A percentile compares a stretch with the other conserved stretches of the same genome.
These are phyloP conservation scores for Petrocephalus microphthalmus DNA, from an alignment of 2,113 vertebrate species.

Conservation along the genomic window DNA sequence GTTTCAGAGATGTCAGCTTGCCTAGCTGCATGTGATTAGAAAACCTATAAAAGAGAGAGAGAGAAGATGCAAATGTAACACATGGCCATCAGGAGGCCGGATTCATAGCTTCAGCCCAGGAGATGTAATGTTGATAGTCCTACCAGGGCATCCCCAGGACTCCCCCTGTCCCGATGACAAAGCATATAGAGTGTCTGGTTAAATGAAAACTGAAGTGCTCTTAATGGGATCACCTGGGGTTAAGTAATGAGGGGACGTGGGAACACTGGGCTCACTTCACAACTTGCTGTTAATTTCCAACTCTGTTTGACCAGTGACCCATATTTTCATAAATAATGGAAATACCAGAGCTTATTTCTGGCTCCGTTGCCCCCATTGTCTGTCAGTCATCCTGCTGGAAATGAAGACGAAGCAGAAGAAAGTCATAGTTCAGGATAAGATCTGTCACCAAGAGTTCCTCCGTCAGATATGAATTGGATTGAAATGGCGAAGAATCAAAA, in stretches of 20 bases:
- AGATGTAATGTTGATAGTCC: neutral
- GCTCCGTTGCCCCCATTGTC: neutral
- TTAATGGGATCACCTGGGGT: constrained; percentile 15
- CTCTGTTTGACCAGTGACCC: constrained; percentile 8
- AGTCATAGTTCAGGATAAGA: neutral
- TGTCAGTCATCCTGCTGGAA: neutral
- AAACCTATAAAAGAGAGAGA: neutral
- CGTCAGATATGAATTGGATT: neutral
- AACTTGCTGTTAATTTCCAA: constrained; percentile 19
- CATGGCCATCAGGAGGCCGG: neutral
- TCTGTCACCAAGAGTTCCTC: neutral
- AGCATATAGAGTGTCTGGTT: neutral
- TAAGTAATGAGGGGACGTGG: neutral
- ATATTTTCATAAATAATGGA: constrained; percentile 17
- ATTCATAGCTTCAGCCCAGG: neutral
- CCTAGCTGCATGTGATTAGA: neutral
- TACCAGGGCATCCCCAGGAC: neutral
- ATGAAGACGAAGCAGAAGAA: neutral
- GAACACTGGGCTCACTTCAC: neutral
- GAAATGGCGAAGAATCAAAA: neutral
- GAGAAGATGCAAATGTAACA: neutral
- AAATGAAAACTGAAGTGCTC: neutral
- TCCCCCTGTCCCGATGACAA: neutral
- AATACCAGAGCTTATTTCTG: neutral
- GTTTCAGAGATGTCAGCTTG: neutral